A percentile compares a stretch with the other conserved stretches of the same genome.
Evolutionary conservation across 1,140 invertebrate species (phyloP).

Genomic region (Drosophila neocordata): DNA sequence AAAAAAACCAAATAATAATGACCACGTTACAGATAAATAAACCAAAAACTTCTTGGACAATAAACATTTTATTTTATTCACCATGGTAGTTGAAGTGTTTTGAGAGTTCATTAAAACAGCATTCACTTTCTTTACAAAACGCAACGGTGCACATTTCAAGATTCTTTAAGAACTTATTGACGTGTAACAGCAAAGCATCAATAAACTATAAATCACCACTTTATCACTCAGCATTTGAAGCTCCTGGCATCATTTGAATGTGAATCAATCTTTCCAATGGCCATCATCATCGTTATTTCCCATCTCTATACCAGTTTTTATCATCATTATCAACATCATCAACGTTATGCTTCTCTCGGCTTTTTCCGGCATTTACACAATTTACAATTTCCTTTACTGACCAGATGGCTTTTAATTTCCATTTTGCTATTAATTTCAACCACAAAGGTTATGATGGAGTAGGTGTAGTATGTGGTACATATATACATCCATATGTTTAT

Average conservation of each 20-base stretch:
- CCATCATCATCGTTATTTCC: not conserved
- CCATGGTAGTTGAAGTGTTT: not conserved
- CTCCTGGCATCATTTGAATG: not conserved
- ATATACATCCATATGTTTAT: not conserved
- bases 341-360: constrained; percentile 5
- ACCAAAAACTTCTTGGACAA: no score
- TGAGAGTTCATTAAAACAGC: not conserved
- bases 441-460: constrained; percentile 58
- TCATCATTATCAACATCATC: not conserved
- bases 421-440: constrained; percentile 75
- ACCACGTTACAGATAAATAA: no score
- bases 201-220: not conserved
- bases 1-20: not conserved
- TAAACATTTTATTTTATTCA: not conserved
- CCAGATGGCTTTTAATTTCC: constrained; percentile 68
- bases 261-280: not conserved
- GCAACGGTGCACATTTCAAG: not conserved
- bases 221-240: not conserved
- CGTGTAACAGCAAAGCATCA: not conserved
- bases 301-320: not conserved
- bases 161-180: not conserved
- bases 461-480: not conserved
- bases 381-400: constrained; percentile 30
- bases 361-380: constrained; percentile 29
- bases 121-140: not conserved